Base-by-base conservation (phyloP, 1,140 invertebrate species). In the Spodoptera litura region DNA sequence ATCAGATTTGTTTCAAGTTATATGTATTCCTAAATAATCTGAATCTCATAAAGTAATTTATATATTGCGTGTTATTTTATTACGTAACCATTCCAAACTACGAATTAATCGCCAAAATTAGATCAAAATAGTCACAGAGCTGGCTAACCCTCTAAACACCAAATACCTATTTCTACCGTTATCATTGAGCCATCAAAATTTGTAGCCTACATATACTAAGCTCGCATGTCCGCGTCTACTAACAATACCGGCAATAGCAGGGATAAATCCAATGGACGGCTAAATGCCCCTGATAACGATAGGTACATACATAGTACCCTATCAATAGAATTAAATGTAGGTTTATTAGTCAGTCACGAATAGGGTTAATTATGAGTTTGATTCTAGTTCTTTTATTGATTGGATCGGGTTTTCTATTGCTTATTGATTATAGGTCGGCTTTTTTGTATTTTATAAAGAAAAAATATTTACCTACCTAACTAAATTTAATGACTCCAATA, bases 211-310 rank as follows among this genome's bases (percentile, higher is more conserved):
- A 71, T 25, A 38, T 56, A 71, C n/a, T 20, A 35, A 13, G 13
- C 2, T 71, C 38, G 68, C 68, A 71, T 71, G 68, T 71, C 68
- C 2, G 6, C 13, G 6, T 52, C 68, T 20, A 71, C 68, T 71
- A 71, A 44, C 68, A 56, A 56, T 71, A 71, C 3, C 9, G 6
- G 10, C 51, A 71, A 55, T 56, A 71, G 53, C 52, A 52, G 66
- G 66, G 66, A 53, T 70, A 53, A 31, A 64, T 25, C 25, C 66
- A 53, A 70, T 53, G 20, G 66, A 70, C 52, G 13, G 4, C 44
- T 51, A 49, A 70, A 53, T 35, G 25, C 51, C 49, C 52, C 52
- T 53, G 66, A 70, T 70, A 53, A 53, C 49, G 49, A 49, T 53
- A 31, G 31, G 31, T 31, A 31, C 4, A 68, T 31, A 31, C 4